Conservation (phyloP, 2,888 invertebrate species). For the Sesia apiformis region DNA sequence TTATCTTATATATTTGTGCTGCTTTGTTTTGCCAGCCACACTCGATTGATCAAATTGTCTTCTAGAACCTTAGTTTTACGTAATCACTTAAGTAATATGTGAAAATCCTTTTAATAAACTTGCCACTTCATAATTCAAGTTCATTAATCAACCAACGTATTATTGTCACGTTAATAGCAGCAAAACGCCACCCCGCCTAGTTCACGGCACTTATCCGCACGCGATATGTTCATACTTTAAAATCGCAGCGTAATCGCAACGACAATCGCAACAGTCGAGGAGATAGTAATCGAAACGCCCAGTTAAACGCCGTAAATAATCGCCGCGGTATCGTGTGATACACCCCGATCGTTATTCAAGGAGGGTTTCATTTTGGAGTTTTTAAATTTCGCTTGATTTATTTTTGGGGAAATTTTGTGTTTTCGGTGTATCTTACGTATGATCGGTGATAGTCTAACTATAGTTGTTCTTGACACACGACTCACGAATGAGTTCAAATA, state of each 20-base stretch:
- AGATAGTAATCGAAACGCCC: conserved; percentile 15
- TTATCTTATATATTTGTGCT: too few species aligned
- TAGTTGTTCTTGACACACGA: too few species aligned
- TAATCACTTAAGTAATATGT: background rate
- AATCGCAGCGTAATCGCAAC: conserved; percentile 25
- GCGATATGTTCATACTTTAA: conserved; percentile 25
- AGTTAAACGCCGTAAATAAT: conserved; percentile 5
- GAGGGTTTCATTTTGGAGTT: background rate
- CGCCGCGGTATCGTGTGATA: background rate
- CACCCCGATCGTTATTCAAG: background rate
- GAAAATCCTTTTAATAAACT: background rate
- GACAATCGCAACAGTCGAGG: conserved; percentile 3
- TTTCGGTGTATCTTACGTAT: too few species aligned
- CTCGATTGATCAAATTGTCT: too few species aligned
- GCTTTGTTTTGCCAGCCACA: too few species aligned
- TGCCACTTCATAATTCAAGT: background rate
- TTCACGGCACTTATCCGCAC: conserved; percentile 26
- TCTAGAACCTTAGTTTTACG: too few species aligned
- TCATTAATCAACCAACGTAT: background rate
- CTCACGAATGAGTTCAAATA: too few species aligned
- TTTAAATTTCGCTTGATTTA: background rate
- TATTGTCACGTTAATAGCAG: background rate
- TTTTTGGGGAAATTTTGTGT: background rate
- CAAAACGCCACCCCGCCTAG: conserved; percentile 9
- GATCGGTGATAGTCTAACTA: too few species aligned